A percentile compares a stretch with the other conserved stretches of the same genome.
Conservation (phyloP, 2,888 invertebrate genomes). For the Tipula vernalis region DNA sequence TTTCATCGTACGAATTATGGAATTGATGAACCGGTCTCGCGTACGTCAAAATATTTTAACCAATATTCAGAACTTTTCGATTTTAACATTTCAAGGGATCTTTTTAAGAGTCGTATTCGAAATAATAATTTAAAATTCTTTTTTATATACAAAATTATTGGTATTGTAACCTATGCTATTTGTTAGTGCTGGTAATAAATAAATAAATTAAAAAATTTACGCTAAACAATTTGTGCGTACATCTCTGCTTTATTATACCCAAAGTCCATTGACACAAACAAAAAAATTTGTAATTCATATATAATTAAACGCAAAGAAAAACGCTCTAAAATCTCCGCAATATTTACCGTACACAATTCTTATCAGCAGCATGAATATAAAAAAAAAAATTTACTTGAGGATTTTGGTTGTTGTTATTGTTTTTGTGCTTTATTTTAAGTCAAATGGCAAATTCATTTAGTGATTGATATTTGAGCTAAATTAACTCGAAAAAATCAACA, state of each 20-base stretch:
- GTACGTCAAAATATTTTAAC: too few species aligned
- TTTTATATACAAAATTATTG: too few species aligned
- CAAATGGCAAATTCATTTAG: neutral
- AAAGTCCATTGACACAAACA: neutral
- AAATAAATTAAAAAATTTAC: too few species aligned
- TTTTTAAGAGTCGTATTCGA: too few species aligned
- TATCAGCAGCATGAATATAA: neutral
- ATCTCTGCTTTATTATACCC: neutral
- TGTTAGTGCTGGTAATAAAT: too few species aligned
- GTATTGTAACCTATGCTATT: too few species aligned
- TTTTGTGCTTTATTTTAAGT: neutral
- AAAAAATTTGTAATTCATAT: neutral
- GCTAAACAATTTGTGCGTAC: too few species aligned
- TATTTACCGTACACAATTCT: neutral
- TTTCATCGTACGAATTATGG: too few species aligned
- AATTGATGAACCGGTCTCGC: too few species aligned
- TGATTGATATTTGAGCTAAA: neutral
- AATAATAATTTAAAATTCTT: too few species aligned
- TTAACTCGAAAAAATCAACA: neutral
- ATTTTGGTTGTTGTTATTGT: neutral
- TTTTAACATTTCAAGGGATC: too few species aligned
- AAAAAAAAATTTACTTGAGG: neutral
- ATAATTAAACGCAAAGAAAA: neutral
- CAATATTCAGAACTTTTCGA: too few species aligned
- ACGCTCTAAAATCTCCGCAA: neutral